Evolutionary conservation across 2,113 vertebrate species (phyloP).

Genomic region (Gopherus flavomarginatus): DNA sequence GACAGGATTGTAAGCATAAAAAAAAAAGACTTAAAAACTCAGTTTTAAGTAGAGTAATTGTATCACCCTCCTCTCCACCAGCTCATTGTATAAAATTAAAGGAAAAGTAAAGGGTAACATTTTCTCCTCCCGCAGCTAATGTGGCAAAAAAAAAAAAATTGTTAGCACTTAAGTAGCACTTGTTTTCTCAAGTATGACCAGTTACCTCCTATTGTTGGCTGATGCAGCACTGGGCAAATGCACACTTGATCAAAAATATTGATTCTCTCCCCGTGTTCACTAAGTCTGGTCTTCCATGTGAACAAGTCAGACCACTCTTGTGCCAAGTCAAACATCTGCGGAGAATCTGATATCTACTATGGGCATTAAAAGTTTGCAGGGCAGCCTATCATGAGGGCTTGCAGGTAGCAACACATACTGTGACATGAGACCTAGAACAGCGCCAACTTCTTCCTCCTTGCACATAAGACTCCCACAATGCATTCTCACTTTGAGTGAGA

Average conservation of each 20-base stretch:
- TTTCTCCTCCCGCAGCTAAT: neutral
- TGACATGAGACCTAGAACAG: fast-evolving
- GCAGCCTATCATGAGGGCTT: neutral
- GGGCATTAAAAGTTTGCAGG: neutral
- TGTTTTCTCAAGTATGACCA: neutral
- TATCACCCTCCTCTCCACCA: neutral
- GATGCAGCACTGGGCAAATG: neutral
- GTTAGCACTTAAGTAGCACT: neutral
- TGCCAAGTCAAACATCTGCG: neutral
- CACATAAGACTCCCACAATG: neutral
- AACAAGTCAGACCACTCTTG: neutral
- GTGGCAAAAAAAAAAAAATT: neutral
- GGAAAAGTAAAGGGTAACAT: neutral
- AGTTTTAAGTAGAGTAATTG: neutral
- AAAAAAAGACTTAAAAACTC: neutral
- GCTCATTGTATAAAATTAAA: neutral
- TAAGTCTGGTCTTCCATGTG: too few relatives aligned
- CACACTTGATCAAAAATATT: neutral
- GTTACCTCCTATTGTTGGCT: neutral
- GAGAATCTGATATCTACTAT: fast-evolving
- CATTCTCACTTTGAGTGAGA: neutral
- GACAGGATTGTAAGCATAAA: neutral
- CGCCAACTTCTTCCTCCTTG: fast-evolving
- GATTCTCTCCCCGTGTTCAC: neutral
- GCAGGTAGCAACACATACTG: neutral